Conservation (phyloP, 2,113 vertebrate species). For the Corythoichthys intestinalis region DNA sequence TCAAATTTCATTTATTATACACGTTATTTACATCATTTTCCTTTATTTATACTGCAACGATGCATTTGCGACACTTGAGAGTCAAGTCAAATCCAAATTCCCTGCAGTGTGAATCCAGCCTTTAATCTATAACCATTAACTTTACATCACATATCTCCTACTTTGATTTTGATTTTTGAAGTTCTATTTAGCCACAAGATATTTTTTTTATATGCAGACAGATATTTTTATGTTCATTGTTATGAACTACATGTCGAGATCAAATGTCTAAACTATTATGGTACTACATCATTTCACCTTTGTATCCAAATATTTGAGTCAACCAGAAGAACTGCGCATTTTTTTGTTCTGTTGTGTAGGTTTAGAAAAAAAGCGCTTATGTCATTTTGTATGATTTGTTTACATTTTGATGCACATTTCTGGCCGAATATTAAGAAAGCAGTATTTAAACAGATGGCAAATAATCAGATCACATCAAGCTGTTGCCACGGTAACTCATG, state of each 20-base stretch:
- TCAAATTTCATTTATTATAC: too few species aligned
- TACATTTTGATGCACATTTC: conserved; percentile 46
- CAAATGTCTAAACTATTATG: conserved; percentile 36
- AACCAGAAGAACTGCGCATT: conserved; percentile 30
- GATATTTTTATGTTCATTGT: conserved; percentile 9
- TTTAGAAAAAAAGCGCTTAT: neutral
- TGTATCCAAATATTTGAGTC: conserved; percentile 5
- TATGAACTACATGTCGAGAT: conserved; percentile 28
- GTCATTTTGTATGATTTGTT: conserved; percentile 56
- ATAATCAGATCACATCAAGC: conserved; percentile 17
- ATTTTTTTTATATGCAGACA: conserved; percentile 4
- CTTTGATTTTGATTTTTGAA: neutral
- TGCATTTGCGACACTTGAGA: neutral
- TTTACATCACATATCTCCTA: neutral
- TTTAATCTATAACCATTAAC: neutral
- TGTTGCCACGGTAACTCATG: conserved; percentile 46
- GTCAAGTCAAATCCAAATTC: neutral
- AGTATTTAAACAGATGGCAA: conserved; percentile 10
- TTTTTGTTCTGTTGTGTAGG: conserved; percentile 37
- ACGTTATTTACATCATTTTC: too few species aligned
- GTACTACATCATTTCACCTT: conserved; percentile 47
- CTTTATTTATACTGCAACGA: neutral
- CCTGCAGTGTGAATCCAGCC: neutral
- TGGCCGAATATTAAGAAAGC: conserved; percentile 41
- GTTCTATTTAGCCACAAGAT: conserved; percentile 33